Base-by-base conservation (phyloP, 2,888 invertebrate species). In the Pollenia amentaria region DNA sequence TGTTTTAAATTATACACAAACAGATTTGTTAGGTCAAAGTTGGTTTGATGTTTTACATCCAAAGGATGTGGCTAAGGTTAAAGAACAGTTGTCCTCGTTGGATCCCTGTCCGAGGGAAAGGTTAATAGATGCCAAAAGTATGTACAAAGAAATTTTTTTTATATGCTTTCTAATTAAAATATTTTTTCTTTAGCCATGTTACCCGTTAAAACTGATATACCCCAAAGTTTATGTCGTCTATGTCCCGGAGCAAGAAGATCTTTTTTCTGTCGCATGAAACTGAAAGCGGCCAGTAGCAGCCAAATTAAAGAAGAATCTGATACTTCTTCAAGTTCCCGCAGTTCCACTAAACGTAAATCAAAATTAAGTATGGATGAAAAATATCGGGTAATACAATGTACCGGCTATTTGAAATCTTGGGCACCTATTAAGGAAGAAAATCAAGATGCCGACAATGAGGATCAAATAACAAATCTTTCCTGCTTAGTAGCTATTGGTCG, bases 21-120 rank as follows among this genome's bases (percentile, higher is more conserved):
- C 96, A 78, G 98, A 99, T 92, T 94, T 99, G 72, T 92, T 98
- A 84, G 98, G 98, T 0, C 98, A 98, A 93, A 98, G 97, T 92
- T 95, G 98, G 95, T 98, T 99, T 93, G 98, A 99, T 93, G 97
- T 98, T 88, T 94, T 99, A 62, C 98, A 99, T 93, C 98, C 98
- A 0, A 98, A 98, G 93, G 99, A 99, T 93, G 97, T 99, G 51
- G 96, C 96, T 81, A 98, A 98, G 93, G 98, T 98, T 7, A 99
- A 99, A 92, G 98, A 98, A 91, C 98, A 99, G 93, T 94, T 99
- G 7, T 97, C 98, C 0, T 97, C 98, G 0, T 96, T 97, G 0
- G 98, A 98, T 93, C 95, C 97, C 88, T 96, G 96, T 89, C 98
- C 98, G 0, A 94, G 98, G 55, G 98, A 98, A 93, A 94, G 97